Conservation (phyloP, 2,888 invertebrate genomes). For the Aphodius granarius region DNA sequence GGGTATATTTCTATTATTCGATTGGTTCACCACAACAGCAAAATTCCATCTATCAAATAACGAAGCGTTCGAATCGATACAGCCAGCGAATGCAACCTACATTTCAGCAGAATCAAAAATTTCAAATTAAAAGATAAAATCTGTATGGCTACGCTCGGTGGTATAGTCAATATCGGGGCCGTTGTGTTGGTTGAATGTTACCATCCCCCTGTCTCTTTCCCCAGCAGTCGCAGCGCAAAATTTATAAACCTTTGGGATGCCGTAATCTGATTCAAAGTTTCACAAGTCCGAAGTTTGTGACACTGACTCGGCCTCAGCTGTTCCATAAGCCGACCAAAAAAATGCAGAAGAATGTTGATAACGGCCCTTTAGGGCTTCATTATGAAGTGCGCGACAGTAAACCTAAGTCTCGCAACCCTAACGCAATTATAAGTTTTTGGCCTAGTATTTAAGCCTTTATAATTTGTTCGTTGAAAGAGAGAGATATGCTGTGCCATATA, state of each 20-base stretch:
- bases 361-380: neutral
- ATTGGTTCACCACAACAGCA: too few species aligned
- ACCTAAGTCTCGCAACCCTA: neutral
- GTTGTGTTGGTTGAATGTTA: too few species aligned
- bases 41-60: neutral
- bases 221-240: neutral
- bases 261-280: neutral
- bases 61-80: neutral
- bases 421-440: neutral
- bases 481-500: too few species aligned
- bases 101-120: neutral
- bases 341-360: neutral
- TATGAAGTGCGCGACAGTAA: neutral
- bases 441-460: neutral
- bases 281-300: neutral
- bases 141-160: neutral
- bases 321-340: neutral
- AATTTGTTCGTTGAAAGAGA: neutral
- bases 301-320: neutral
- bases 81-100: neutral
- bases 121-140: neutral
- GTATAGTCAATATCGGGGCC: neutral
- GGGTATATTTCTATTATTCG: too few species aligned
- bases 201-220: neutral
- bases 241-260: neutral